Conservation (phyloP, 1,140 invertebrate species). For the Atta cephalotes region DNA sequence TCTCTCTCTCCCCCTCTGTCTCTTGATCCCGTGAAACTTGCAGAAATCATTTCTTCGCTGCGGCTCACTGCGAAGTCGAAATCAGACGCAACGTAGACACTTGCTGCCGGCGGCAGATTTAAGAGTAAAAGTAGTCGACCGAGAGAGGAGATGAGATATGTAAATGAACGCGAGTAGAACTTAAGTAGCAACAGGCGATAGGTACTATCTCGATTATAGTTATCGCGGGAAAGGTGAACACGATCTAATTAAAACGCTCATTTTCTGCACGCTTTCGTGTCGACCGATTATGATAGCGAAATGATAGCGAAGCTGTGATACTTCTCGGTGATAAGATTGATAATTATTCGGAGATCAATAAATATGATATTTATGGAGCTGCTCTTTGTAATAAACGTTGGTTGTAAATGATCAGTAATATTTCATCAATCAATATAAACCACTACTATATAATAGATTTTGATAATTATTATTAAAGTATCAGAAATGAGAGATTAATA, state of each 20-base stretch:
- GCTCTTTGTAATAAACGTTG: slow-evolving; percentile 12
- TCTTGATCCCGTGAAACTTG: slow-evolving; percentile 3
- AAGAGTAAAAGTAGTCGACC: slow-evolving; percentile 52
- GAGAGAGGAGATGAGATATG: slow-evolving; percentile 54
- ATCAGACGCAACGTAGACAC: neutral
- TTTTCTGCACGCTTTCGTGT: slow-evolving; percentile 44
- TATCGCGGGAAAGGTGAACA: neutral
- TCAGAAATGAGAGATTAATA: neutral
- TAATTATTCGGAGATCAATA: neutral
- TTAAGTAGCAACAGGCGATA: slow-evolving; percentile 47
- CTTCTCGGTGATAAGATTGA: slow-evolving; percentile 14
- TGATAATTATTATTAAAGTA: neutral
- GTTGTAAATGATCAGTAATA: neutral
- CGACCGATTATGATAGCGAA: slow-evolving; percentile 17
- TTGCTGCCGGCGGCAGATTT: slow-evolving; percentile 24
- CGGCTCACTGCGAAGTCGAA: neutral
- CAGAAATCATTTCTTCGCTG: neutral
- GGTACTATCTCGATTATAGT: slow-evolving; percentile 41
- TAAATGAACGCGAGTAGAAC: slow-evolving; percentile 38
- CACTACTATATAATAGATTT: neutral
- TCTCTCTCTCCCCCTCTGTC: too few relatives aligned
- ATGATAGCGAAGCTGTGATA: slow-evolving; percentile 2
- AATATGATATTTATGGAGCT: neutral
- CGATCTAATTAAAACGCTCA: slow-evolving; percentile 50
- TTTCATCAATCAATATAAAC: neutral